A percentile compares a stretch with the other conserved stretches of the same genome.
Evolutionary conservation across 2,113 vertebrate genomes (phyloP).

Genomic region (Calyptommatus sinebrachiatus): DNA sequence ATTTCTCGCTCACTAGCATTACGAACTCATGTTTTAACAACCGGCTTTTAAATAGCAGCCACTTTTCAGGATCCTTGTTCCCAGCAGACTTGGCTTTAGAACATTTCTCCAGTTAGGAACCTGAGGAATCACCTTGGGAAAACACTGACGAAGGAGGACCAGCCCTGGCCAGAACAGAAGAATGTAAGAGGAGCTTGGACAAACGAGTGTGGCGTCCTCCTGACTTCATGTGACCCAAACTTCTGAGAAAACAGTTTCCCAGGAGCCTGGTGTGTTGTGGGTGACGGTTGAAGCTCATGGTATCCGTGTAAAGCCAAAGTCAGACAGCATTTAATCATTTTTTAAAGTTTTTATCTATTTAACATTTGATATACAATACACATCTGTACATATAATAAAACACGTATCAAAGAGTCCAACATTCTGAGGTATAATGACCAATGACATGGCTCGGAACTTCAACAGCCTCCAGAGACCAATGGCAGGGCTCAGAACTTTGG

Average conservation of each 20-base stretch:
- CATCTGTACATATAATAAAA: no score
- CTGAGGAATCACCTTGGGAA: constrained; percentile 68
- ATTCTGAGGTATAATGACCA: no score
- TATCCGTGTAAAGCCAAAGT: no score
- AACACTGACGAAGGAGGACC: constrained; percentile 61
- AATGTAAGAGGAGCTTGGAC: constrained; percentile 60
- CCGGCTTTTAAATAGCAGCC: constrained; percentile 57
- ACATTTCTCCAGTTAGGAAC: constrained; percentile 67
- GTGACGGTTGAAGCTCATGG: background rate
- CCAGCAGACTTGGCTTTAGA: constrained; percentile 57
- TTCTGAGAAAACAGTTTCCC: constrained; percentile 56
- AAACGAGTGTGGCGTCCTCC: constrained; percentile 58
- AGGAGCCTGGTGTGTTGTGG: background rate
- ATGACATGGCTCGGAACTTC: no score
- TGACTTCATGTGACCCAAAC: constrained; percentile 57
- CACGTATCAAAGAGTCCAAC: no score
- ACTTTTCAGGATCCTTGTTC: constrained; percentile 44
- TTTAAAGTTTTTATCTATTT: no score
- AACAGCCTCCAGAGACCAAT: no score
- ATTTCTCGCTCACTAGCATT: no score
- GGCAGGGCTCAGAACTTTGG: no score
- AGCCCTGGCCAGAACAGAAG: constrained; percentile 65
- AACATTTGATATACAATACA: no score
- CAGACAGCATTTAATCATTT: no score
- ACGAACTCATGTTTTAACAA: constrained; percentile 56